Percentiles rank a stretch among this genome's conserved stretches.
phyloP scores from a whole-genome alignment of 2,113 vertebrate genomes.

The Willisornis vidua region DNA sequence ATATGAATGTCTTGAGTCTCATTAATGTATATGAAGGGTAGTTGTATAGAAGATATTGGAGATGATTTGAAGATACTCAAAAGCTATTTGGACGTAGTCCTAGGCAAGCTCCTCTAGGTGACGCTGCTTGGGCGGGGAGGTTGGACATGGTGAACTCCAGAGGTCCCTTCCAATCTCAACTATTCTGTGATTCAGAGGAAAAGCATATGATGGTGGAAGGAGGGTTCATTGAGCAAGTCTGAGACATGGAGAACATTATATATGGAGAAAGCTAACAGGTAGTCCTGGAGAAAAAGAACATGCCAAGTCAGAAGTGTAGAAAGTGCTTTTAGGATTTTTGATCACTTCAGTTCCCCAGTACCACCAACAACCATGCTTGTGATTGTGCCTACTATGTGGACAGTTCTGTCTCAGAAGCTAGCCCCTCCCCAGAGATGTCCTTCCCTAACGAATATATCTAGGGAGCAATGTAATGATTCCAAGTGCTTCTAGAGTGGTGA shows the following conservation, averaged over 20 bases:
- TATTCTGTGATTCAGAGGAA: not conserved
- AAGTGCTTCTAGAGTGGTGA: not conserved
- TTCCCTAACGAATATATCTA: not conserved
- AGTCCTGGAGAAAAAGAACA: not conserved
- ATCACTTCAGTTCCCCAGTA: not conserved
- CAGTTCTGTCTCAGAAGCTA: not conserved
- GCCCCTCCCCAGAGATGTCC: too few relatives aligned
- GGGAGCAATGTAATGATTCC: not conserved
- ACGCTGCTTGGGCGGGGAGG: not conserved
- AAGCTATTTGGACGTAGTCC: not conserved
- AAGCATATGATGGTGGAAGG: not conserved
- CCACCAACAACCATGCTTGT: not conserved
- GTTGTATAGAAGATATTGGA: not conserved
- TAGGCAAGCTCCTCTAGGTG: not conserved
- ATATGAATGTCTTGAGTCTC: not conserved
- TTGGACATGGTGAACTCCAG: not conserved
- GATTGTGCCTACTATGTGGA: not conserved
- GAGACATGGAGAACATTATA: not conserved
- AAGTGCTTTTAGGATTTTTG: fast-evolving
- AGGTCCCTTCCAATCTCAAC: not conserved
- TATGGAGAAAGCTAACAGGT: not conserved
- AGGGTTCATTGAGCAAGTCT: not conserved
- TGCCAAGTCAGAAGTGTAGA: not conserved
- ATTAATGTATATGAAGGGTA: not conserved
- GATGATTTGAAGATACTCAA: not conserved